Evolutionary conservation across 2,113 vertebrate species (phyloP).

Genomic region (Orthochromis indermauri): DNA sequence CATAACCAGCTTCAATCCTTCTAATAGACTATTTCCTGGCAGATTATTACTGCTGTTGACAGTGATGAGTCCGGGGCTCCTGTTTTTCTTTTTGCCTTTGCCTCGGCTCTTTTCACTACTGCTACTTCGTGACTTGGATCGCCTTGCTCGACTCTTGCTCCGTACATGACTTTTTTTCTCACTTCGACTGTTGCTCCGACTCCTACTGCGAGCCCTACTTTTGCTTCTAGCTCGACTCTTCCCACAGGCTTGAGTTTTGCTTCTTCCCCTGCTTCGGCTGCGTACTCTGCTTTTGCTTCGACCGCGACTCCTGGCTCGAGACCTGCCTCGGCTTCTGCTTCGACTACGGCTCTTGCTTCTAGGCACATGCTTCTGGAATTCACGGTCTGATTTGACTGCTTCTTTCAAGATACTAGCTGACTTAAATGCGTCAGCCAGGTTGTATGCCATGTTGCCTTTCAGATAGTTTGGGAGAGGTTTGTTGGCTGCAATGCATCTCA

Average conservation of each 20-base stretch:
- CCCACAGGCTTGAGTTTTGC: slow-evolving; percentile 25
- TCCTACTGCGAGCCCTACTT: slow-evolving; percentile 7
- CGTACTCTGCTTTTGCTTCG: slow-evolving; percentile 16
- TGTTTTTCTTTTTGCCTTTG: slow-evolving; percentile 16
- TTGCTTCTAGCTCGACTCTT: slow-evolving; percentile 24
- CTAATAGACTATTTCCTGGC: slow-evolving; percentile 69
- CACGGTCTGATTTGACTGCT: slow-evolving; percentile 10
- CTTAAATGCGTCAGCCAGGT: slow-evolving; percentile 50
- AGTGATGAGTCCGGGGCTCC: background rate
- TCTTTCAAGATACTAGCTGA: slow-evolving; percentile 43
- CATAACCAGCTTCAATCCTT: slow-evolving; percentile 83
- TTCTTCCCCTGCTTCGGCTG: slow-evolving; percentile 43
- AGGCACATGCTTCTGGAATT: slow-evolving; percentile 14
- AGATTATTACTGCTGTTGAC: background rate
- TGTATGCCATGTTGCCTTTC: slow-evolving; percentile 58
- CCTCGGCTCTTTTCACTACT: slow-evolving; percentile 10
- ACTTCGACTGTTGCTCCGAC: background rate
- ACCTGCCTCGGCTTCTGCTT: background rate
- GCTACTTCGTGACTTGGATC: slow-evolving; percentile 37
- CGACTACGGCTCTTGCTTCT: slow-evolving; percentile 54
- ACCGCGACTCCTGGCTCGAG: background rate
- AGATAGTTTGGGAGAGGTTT: slow-evolving; percentile 63
- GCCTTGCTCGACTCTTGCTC: slow-evolving; percentile 60
- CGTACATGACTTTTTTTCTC: background rate
- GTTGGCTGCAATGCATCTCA: slow-evolving; percentile 67